phyloP scores from a whole-genome alignment of 2,797 vertebrate species.

The Cheracebus regulus region DNA sequence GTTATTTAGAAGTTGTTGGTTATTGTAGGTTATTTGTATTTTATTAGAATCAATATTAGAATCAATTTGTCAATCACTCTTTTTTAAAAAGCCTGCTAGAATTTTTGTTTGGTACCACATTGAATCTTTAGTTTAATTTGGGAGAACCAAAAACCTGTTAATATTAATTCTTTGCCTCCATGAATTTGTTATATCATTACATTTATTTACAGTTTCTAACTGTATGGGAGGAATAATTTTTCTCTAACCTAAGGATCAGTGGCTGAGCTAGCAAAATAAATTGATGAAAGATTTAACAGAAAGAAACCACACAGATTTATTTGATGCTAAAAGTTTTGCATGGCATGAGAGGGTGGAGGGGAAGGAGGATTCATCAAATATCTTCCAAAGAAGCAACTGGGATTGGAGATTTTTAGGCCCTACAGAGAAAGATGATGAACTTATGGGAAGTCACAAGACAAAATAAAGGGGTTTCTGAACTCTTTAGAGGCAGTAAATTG shows the following conservation, averaged over 20 bases:
- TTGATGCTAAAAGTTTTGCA: not conserved
- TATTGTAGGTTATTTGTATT: not conserved
- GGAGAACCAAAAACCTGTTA: not conserved
- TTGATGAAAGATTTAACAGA: not conserved
- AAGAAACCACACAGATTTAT: not conserved
- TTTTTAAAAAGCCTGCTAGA: not conserved
- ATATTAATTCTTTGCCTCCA: not conserved
- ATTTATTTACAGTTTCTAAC: not conserved
- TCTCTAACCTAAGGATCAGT: not conserved
- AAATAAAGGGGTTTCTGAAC: not conserved
- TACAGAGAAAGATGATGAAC: not conserved
- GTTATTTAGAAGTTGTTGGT: not conserved
- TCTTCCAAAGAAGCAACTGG: not conserved
- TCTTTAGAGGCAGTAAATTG: not conserved
- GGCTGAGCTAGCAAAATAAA: not conserved
- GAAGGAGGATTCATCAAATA: not conserved
- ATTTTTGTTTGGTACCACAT: not conserved
- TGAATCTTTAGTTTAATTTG: not conserved
- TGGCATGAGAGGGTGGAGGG: fast-evolving
- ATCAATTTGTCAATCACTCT: not conserved
- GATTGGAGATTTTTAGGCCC: not conserved
- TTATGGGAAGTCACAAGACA: too few relatives aligned
- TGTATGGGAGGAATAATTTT: not conserved
- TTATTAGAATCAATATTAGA: not conserved
- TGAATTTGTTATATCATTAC: not conserved